Conservation (phyloP, 2,113 vertebrate genomes). For the Alexandromys fortis region DNA sequence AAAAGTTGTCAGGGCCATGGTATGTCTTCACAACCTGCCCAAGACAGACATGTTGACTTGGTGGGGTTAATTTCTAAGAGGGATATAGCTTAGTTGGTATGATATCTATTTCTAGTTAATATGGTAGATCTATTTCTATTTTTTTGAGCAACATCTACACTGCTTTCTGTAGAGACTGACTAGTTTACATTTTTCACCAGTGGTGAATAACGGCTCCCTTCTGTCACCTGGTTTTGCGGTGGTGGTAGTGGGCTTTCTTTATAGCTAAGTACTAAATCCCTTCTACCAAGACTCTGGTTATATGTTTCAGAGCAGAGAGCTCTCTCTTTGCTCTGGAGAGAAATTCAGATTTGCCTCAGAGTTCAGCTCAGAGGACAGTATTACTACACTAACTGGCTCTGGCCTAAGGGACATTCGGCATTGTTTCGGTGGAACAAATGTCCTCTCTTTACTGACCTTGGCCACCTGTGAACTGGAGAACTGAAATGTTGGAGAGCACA, state of each 20-base stretch:
- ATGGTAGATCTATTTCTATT: background rate
- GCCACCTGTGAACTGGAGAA: background rate
- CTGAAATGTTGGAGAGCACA: background rate
- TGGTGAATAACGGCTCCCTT: background rate
- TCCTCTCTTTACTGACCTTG: background rate
- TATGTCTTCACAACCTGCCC: no score
- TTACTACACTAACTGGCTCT: background rate
- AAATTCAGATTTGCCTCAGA: background rate
- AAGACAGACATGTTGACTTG: background rate
- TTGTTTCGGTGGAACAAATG: background rate
- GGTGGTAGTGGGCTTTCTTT: accelerated
- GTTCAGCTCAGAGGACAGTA: background rate
- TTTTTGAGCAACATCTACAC: background rate
- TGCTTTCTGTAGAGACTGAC: background rate
- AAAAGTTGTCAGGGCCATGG: background rate
- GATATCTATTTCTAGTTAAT: background rate
- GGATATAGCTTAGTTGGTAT: no score
- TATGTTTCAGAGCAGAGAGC: background rate
- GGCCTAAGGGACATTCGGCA: background rate
- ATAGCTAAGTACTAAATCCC: background rate
- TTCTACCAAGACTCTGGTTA: background rate
- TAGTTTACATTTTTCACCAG: background rate
- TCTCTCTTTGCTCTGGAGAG: background rate
- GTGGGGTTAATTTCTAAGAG: background rate
- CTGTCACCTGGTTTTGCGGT: no score